Evolutionary conservation across 2,113 vertebrate species (phyloP), one percentile per base, ranked within the genome.

Genomic region (Rhinolophus sinicus): DNA sequence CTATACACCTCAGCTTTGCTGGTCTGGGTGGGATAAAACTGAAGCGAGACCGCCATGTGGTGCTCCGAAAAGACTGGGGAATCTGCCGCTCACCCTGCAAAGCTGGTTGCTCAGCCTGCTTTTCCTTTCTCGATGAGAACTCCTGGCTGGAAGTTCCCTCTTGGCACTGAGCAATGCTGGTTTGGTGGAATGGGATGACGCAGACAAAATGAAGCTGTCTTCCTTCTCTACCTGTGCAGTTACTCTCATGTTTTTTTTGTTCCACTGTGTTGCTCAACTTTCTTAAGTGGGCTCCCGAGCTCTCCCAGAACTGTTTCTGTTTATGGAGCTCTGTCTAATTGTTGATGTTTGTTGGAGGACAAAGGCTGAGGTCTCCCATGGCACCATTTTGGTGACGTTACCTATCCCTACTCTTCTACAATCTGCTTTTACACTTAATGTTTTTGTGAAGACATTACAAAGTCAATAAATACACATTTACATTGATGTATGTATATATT

Each of bases 371-470:
- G 19, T 69, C 75, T 12, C 15, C 40, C 28, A 21, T n/a, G 24
- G 40, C 30, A 5, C 88, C 26, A 78, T 90, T 69, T 78, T 78
- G 16, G 60, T 40, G 18, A 78, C 3, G 4, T 65, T 24, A 54
- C 60, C 58, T 67, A 54, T 54, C 54, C 60, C 60, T 90, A 16
- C 62, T 67, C 33, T 64, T 84, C n/a, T 75, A 52, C 47, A 81
- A 44, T 19, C 38, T 16, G 9, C 56, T 65, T 89, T 75, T 75
- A 62, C 78, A 50, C 33, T 83, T 64, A 73, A 35, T 62, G 44
- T 72, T 72, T 88, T 73, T 62, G 69, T 83, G 40, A 82, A 62
- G 78, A 73, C 35, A 82, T 64, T 84, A 83, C 80, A 64, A 92
- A 24, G 44, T n/a, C 44, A 60, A 24, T 62, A 28, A 62, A 50